Base-by-base conservation (phyloP, 2,888 invertebrate genomes). In the Agrilus mali region DNA sequence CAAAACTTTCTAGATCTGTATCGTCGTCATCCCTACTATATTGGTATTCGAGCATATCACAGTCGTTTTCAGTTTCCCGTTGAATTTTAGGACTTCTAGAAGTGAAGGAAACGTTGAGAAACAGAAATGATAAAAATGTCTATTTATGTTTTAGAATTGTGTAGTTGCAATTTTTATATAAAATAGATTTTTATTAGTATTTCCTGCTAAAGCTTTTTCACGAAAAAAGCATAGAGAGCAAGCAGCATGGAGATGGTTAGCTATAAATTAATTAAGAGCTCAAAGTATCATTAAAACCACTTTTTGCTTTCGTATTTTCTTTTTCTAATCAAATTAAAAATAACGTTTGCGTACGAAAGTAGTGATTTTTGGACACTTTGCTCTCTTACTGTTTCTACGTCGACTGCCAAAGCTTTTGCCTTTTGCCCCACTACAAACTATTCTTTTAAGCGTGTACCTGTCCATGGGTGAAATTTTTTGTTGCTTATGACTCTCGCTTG, bases 1-100 rank as follows among this genome's bases (percentile, higher is more conserved):
- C 74, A 54, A 75, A 75, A 50, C 68, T 69, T 50, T 72, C 67
- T 16, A 71, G 58, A 52, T 72, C 64, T 12, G 64, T 64, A 43
- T 67, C 69, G 41, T 67, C 67, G 40, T 65, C 64, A 27, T 54
- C 48, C 38, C 41, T 47, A 17, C 33, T 33, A 27, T 15, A 39
- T 38, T 49, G 49, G 40, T 61, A 53, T 51, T 65, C 64, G 20
- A 57, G 54, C 64, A 66, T 66, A 59, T 65, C 64, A 61, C 65
- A 66, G 63, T 63, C 63, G 49, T 60, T 49, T 47, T 63, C 60
- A 35, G 55, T 48, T 45, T 62, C 61, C 43, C 55, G 57, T 43
- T 53, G 55, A 47, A 53, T 50, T 43, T 50, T 52, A 10, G 52
- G 49, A 38, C 50, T 50, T 49, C 55, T 56, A 47, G 8, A 48